Conservation (phyloP, 1,140 invertebrate genomes). For the Neodiprion fabricii region DNA sequence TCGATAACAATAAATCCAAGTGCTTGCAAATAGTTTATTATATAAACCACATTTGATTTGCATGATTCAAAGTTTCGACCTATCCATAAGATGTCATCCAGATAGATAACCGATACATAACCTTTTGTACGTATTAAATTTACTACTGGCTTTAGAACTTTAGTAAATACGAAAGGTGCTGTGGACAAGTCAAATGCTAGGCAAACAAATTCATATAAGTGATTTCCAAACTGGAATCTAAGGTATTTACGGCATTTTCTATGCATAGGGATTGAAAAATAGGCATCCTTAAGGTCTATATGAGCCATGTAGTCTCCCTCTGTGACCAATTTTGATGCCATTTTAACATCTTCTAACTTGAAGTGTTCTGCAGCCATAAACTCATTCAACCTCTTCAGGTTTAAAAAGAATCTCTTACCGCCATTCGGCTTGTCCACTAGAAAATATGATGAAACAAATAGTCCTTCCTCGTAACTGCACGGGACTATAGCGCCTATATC, state of each 20-base stretch:
- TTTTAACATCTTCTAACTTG: conserved; percentile 35
- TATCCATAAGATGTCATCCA: conserved; percentile 22
- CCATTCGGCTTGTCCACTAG: conserved; percentile 20
- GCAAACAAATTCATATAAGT: conserved; percentile 34
- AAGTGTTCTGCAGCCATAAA: conserved; percentile 35
- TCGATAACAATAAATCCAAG: conserved; percentile 24
- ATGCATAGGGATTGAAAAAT: conserved; percentile 14
- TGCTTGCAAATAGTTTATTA: not conserved
- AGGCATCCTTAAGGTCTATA: conserved; percentile 19
- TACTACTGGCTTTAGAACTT: conserved; percentile 21
- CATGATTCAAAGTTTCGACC: not conserved
- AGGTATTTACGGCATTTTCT: conserved; percentile 27
- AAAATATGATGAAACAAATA: not conserved
- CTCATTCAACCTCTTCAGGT: conserved; percentile 36
- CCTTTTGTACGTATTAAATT: conserved; percentile 12
- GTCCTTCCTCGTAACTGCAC: not conserved
- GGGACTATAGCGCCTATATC: not conserved
- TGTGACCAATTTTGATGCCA: conserved; percentile 27
- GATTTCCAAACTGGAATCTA: conserved; percentile 27
- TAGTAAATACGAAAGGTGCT: conserved; percentile 14
- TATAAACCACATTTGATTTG: conserved; percentile 4
- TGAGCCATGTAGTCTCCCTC: conserved; percentile 29
- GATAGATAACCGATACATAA: conserved; percentile 21
- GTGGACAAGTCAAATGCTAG: conserved; percentile 35
- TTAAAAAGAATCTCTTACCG: conserved; percentile 33